These are phyloP conservation scores for Vombatus ursinus DNA, from an alignment of 2,113 vertebrate genomes.

Conservation along the genomic window DNA sequence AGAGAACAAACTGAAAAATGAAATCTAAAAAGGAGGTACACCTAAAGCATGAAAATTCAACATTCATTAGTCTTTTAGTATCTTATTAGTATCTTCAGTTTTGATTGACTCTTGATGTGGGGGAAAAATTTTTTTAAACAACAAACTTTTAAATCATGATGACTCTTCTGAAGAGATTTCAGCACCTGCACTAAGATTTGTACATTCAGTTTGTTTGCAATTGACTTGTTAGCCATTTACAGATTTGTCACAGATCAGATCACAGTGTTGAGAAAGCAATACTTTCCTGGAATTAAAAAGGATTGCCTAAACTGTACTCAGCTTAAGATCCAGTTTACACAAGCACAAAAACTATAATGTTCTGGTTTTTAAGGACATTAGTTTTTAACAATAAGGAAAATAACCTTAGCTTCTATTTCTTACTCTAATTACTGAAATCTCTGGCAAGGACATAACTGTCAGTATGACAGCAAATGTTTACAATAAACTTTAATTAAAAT, in stretches of 20 bases:
- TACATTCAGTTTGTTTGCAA: slow-evolving; percentile 88
- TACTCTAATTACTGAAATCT: slow-evolving; percentile 84
- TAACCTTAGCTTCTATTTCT: slow-evolving; percentile 76
- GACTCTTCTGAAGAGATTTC: slow-evolving; percentile 85
- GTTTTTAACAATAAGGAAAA: slow-evolving; percentile 74
- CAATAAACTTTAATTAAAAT: slow-evolving; percentile 59
- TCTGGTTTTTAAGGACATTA: slow-evolving; percentile 70
- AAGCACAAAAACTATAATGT: slow-evolving; percentile 77
- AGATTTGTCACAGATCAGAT: slow-evolving; percentile 85
- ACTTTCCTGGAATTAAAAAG: slow-evolving; percentile 79
- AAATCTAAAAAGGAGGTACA: slow-evolving; percentile 59
- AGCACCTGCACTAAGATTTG: slow-evolving; percentile 87
- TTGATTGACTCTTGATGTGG: slow-evolving; percentile 81
- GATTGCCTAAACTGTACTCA: slow-evolving; percentile 82
- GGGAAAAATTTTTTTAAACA: slow-evolving; percentile 73
- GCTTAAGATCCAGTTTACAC: slow-evolving; percentile 82
- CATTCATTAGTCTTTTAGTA: slow-evolving; percentile 84
- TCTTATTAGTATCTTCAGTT: slow-evolving; percentile 73
- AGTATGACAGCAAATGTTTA: slow-evolving; percentile 72
- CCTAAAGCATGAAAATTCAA: slow-evolving; percentile 82
- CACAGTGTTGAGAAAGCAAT: slow-evolving; percentile 88
- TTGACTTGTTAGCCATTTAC: slow-evolving; percentile 84
- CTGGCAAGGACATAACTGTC: slow-evolving; percentile 78
- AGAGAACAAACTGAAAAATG: no score
- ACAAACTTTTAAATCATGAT: slow-evolving; percentile 79